Evolutionary conservation across 2,888 invertebrate genomes (phyloP), one percentile per base, ranked within the genome.

Genomic region (Mimumesa dahlbomi): DNA sequence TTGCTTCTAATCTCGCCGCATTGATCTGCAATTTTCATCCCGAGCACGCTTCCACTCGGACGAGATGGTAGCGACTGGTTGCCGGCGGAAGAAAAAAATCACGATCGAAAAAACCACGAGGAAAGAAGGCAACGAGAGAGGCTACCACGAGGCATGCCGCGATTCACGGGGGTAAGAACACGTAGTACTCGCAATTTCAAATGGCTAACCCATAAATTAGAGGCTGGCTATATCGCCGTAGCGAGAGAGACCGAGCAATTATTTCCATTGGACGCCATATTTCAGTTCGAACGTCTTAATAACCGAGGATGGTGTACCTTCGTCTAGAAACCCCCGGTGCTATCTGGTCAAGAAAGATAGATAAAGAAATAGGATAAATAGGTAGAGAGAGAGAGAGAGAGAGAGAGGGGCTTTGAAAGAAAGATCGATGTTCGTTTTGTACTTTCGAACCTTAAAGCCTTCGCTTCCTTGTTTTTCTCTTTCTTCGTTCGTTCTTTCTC

Each of bases 221-320:
- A 59, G 19, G 13, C 53, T 53, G 63, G 70, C 66, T 59, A 67
- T n/a, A n/a, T 69, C 69, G 72, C 71, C 66, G 43, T 63, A 57
- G 64, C 58, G 18, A 36, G 38, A 43, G 42, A 34, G 63, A 57
- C 43, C 52, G 76, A 69, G 84, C 85, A 86, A 87, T 87, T 87
- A 87, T 86, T 87, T 81, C 82, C 77, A 75, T 84, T 84, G 84
- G 84, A 86, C 84, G 85, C 82, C 76, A 85, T 87, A 87, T 86
- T 86, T 87, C 84, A 86, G 82, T 75, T 82, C 70, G 80, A 86
- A 87, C 85, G 81, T 87, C 87, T 87, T 87, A 87, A 87, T 87
- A 87, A 86, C 83, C 81, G 82, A 73, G 84, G 81, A 75, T 79
- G 78, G 68, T 68, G 62, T 61, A 18, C 16, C 62, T 61, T 14